phyloP scores from a whole-genome alignment of 2,113 vertebrate species.

The Ptilonorhynchus violaceus region DNA sequence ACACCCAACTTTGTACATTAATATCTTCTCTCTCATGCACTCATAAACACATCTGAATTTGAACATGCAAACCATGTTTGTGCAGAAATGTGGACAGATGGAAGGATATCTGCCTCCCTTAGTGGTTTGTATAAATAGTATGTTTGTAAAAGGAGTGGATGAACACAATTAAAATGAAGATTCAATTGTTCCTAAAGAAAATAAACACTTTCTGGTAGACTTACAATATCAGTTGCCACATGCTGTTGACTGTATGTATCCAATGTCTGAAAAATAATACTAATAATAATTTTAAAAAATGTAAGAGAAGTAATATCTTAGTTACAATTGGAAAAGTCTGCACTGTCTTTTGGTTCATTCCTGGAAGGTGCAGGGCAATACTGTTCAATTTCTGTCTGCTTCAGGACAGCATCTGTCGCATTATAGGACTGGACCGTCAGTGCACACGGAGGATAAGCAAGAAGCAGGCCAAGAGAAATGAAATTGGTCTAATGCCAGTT shows the following conservation, averaged over 20 bases:
- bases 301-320: not conserved
- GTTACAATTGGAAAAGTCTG: not conserved
- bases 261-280: not conserved
- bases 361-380: not conserved
- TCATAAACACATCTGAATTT: not conserved
- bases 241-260: not conserved
- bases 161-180: not conserved
- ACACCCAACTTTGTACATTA: not conserved
- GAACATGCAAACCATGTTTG: not conserved
- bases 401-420: conserved; percentile 10
- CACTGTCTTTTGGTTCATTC: not conserved
- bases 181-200: not conserved
- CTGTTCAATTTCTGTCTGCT: not conserved
- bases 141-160: not conserved
- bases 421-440: not conserved
- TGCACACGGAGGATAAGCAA: not conserved
- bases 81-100: not conserved
- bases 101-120: not conserved
- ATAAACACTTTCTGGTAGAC: not conserved
- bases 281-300: too few species aligned
- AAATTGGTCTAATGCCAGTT: not conserved
- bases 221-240: not conserved
- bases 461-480: not conserved
- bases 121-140: not conserved
- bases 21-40: not conserved